Evolutionary conservation across 2,797 vertebrate species (phyloP), one percentile per base, ranked within the genome.

Genomic region (Mormyrus hasselquistii): DNA sequence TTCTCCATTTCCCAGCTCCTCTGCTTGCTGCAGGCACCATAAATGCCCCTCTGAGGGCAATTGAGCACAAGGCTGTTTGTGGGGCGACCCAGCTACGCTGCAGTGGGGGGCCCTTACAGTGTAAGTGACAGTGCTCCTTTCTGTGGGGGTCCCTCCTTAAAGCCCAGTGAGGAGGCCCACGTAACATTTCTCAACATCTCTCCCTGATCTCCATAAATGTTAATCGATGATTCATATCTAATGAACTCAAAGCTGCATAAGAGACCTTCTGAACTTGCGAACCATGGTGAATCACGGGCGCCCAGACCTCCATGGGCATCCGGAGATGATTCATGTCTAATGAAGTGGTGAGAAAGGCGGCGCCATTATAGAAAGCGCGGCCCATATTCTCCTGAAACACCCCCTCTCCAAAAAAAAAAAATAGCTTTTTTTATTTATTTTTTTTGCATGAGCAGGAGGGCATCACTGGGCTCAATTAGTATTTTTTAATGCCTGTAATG

Each of bases 401-500:
- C 69, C 12, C 69, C 38, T 16, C 34, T 16, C 69, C 69, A 12
- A 41, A 76, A 76, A 59, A 34, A 34, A 34, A 55, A 76, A 76
- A 14, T 76, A 41, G 69, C 69, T 19, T 76, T 76, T 41, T 41
- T 19, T 2, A 4, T 1, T 34, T 29, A n/a, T 41, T 19, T 16
- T 73, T 76, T 76, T 73, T 73, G 12, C 69, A 76, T 76, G 34
- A 76, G 69, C 29, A 8, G 4, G 69, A 76, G 69, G 69, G 34
- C 19, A 50, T 87, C 38, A 44, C 16, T 22, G n/a, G 29, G 57
- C 22, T 89, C 55, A 85, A 85, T 89, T 69, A 65, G 55, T 65
- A 44, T 62, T 84, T 62, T 89, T 85, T 89, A 85, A 85, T 89
- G 82, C 44, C 57, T 47, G 57, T 86, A 34, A 89, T 89, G 41